Conservation (phyloP, 2,888 invertebrate species). For the Drosophila austrosaltans region DNA sequence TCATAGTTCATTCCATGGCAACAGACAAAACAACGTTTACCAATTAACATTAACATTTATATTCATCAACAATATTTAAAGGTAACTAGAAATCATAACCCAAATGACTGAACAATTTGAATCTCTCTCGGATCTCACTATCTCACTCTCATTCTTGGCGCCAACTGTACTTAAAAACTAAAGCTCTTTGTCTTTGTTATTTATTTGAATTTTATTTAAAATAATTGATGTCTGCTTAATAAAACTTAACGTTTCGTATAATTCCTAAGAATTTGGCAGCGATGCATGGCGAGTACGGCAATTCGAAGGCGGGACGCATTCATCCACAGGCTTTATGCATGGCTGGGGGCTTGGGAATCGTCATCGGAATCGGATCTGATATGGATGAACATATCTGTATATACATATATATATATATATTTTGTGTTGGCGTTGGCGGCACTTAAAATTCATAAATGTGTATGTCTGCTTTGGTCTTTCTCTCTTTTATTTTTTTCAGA, state of each 20-base stretch:
- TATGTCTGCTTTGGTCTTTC: conserved; percentile 29
- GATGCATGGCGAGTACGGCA: conserved; percentile 59
- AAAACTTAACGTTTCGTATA: conserved; percentile 81
- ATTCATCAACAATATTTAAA: conserved; percentile 58
- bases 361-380: conserved; percentile 22
- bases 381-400: not conserved
- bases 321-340: conserved; percentile 67
- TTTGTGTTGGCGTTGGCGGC: conserved; percentile 50
- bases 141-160: conserved; percentile 38
- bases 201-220: conserved; percentile 66
- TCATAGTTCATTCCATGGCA: conserved; percentile 69
- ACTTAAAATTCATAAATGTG: conserved; percentile 66
- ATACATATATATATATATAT: not conserved
- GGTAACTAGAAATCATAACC: conserved; percentile 65
- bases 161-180: conserved; percentile 60
- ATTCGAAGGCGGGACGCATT: conserved; percentile 22
- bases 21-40: conserved; percentile 41
- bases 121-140: not conserved
- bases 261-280: conserved; percentile 76
- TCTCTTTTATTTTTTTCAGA: conserved; percentile 39
- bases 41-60: conserved; percentile 74
- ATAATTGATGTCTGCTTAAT: conserved; percentile 79
- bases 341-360: conserved; percentile 69
- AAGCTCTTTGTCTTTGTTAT: conserved; percentile 49
- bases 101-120: conserved; percentile 28